Evolutionary conservation across 2,888 invertebrate species (phyloP), one percentile per base, ranked within the genome.

Genomic region (Ferrisia virgata): DNA sequence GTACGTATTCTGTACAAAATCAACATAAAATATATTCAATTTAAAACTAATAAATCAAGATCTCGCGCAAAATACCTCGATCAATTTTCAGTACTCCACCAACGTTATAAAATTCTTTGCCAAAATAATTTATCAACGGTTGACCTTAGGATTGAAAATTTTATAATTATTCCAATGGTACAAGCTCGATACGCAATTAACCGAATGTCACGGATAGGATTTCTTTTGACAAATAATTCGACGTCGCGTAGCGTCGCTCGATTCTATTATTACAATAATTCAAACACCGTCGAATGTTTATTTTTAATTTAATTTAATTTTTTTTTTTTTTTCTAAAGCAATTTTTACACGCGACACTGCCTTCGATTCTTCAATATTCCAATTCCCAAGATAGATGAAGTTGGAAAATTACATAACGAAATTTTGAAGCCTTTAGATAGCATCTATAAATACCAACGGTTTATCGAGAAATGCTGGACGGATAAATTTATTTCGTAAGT

Each of bases 91-190:
- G 28, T 64, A n/a, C n/a, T 64, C 64, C 64, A 64, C 64, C 31
- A 64, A 64, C 28, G 64, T 28, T 15, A 15, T 64, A 28, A 64
- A 31, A 64, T 64, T 31, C 28, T 28, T 28, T 28, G 64, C 64
- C 28, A 64, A 64, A 64, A 64, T 64, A 64, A 64, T 28, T 64
- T 11, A 64, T 64, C 28, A 64, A 64, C 64, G 64, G 64, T 11
- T 28, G 64, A 64, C 64, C 64, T 64, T 64, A 64, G 25, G 64
- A 64, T 64, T 64, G 64, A 64, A 64, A 64, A 28, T 64, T 64
- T n/a, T 58, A 58, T 58, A 64, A 64, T 64, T 28, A 28, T 28
- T 64, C 28, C 64, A 28, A 64, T 64, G 28, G 28, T 64, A 64
- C 28, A 28, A 25, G 64, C 28, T 64, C 64, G 11, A 15, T 64